These are phyloP conservation scores for Neocloeon triangulifer DNA, from an alignment of 1,140 invertebrate genomes.

Conservation along the genomic window DNA sequence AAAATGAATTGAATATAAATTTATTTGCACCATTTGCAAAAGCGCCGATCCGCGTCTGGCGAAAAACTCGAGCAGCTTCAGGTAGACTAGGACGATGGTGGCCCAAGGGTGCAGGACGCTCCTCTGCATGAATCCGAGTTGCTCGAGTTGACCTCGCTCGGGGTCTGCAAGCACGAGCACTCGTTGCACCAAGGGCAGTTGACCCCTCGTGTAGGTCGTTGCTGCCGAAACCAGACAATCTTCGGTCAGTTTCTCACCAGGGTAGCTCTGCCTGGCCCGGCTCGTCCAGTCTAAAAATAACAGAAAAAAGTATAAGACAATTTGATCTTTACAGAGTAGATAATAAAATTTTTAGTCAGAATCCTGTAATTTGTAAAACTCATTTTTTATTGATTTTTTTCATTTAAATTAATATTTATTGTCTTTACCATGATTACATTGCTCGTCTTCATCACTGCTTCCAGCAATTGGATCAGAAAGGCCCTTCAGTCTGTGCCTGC, in stretches of 20 bases:
- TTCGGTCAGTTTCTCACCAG: conserved; percentile 50
- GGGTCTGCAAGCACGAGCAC: conserved; percentile 42
- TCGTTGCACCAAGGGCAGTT: conserved; percentile 48
- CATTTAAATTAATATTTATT: too few relatives aligned
- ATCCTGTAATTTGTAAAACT: too few relatives aligned
- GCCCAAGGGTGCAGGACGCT: conserved; percentile 43
- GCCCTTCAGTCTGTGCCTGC: too few relatives aligned
- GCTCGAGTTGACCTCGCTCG: conserved; percentile 32
- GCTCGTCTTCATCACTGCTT: too few relatives aligned
- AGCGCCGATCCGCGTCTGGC: conserved; percentile 25
- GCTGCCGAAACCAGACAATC: conserved; percentile 59
- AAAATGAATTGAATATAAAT: too few relatives aligned
- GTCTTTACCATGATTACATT: too few relatives aligned
- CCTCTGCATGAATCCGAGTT: conserved; percentile 40
- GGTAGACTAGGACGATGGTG: conserved; percentile 41
- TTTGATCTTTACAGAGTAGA: conserved; percentile 2
- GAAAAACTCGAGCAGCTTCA: conserved; percentile 33
- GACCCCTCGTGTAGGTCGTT: conserved; percentile 51
- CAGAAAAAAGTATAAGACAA: conserved; percentile 1
- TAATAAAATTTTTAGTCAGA: too few relatives aligned
- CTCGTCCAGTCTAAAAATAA: conserved; percentile 12
- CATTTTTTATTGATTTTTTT: too few relatives aligned
- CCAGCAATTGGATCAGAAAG: too few relatives aligned
- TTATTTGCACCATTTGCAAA: conserved; percentile 20
- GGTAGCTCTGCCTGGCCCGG: conserved; percentile 21